phyloP scores from a whole-genome alignment of 2,797 vertebrate genomes.

The Hippoglossus hippoglossus region DNA sequence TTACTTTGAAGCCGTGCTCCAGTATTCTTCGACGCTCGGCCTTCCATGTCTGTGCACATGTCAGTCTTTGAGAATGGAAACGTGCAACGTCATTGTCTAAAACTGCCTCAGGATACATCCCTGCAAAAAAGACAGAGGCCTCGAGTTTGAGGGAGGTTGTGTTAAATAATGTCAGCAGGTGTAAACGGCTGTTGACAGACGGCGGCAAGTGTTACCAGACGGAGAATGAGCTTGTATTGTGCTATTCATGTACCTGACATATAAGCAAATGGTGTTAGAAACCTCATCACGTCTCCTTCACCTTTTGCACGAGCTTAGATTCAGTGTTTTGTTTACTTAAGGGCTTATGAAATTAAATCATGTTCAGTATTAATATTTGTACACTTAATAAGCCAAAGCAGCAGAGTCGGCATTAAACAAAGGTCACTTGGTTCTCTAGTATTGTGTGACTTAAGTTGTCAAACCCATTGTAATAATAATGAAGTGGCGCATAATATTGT shows the following conservation, averaged over 20 bases:
- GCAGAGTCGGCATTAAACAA: not conserved
- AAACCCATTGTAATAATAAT: not conserved
- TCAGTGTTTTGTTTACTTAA: not conserved
- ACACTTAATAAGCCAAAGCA: not conserved
- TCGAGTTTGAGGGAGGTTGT: not conserved
- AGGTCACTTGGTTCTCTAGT: not conserved
- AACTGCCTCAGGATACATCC: not conserved
- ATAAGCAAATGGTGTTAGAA: not conserved
- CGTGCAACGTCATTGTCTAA: not conserved
- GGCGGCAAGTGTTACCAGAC: not conserved
- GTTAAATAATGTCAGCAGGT: slow-evolving; percentile 5
- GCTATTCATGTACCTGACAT: not conserved
- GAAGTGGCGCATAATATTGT: not conserved
- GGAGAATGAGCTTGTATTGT: slow-evolving; percentile 8
- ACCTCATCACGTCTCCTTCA: not conserved
- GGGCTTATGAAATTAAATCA: not conserved
- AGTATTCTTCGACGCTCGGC: not conserved
- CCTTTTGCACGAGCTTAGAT: not conserved
- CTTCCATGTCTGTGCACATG: slow-evolving; percentile 4
- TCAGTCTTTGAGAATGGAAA: slow-evolving; percentile 7
- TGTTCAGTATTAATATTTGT: not conserved
- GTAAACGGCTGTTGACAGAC: not conserved
- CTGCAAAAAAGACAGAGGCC: not conserved
- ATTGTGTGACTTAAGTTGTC: not conserved
- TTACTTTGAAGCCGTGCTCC: slow-evolving; percentile 7